Evolutionary conservation across 2,113 vertebrate species (phyloP), one percentile per base, ranked within the genome.

Genomic region (Canis aureus): DNA sequence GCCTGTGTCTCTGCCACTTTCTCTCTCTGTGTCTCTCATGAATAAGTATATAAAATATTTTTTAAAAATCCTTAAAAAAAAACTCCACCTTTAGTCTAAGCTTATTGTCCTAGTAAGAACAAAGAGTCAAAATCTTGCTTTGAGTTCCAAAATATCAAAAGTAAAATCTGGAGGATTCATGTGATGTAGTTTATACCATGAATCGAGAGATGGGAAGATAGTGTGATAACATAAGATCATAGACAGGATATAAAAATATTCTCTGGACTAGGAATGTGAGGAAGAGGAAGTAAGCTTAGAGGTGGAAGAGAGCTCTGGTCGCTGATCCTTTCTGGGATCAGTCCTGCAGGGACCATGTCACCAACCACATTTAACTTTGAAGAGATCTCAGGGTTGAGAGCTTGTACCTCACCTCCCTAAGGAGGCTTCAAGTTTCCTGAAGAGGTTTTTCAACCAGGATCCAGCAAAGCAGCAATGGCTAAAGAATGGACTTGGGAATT

Each of bases 61-160:
- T 43, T 43, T 43, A 6, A 43, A 43, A 43, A 43, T 43, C 43
- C 43, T 43, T 43, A 43, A 7, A 43, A 43, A 43, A 43, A 43
- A 43, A 43, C 43, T 43, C 43, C 43, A 43, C 32, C 32, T 82
- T 87, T 76, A 85, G 79, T 78, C 60, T 76, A 92, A 94, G 53
- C 29, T 60, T 90, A 64, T 78, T 66, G 17, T 66, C 60, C 76
- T 2, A 79, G 16, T 12, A 59, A 85, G 60, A 71, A n/a, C 27
- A 84, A 78, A 91, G 23, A 84, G 49, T 85, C 60, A 83, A 86
- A 83, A 60, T 73, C 55, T 95, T 97, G 27, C 49, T 89, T 89
- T 91, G 67, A 80, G n/a, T 81, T 93, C 53, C 53, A 49, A 90
- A 89, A 93, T 35, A 95, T 71, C 57, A 96, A 91, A 94, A 87